Evolutionary conservation across 2,113 vertebrate species (phyloP).

Genomic region (Ceratotherium simum): DNA sequence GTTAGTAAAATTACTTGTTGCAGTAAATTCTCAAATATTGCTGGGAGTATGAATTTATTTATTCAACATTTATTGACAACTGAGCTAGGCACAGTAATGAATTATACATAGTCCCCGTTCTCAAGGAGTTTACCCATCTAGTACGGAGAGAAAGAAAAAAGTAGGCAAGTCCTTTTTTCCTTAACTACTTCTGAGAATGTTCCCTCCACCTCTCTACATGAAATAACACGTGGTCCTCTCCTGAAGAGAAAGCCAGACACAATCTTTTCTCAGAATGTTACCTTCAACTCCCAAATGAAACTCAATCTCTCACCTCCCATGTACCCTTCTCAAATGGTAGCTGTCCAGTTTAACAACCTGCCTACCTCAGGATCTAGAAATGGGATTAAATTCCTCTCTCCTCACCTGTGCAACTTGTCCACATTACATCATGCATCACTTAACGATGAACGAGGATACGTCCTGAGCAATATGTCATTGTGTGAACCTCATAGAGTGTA

Average conservation of each 20-base stretch:
- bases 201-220: not conserved
- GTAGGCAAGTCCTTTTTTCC: not conserved
- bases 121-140: not conserved
- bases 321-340: not conserved
- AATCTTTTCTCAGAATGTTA: not conserved
- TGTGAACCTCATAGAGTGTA: too few species aligned
- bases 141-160: not conserved
- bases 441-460: too few species aligned
- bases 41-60: not conserved
- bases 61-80: not conserved
- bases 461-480: too few species aligned
- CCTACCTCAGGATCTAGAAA: not conserved
- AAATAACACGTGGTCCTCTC: not conserved
- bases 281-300: not conserved
- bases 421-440: not conserved
- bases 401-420: not conserved
- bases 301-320: not conserved
- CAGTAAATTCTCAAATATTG: slow-evolving; percentile 6
- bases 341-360: not conserved
- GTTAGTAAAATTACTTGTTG: slow-evolving; percentile 16
- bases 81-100: not conserved
- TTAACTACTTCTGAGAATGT: not conserved
- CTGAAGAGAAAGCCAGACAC: not conserved
- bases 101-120: not conserved
- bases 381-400: not conserved